A percentile compares a stretch with the other conserved stretches of the same genome.
Conservation (phyloP, 1,140 invertebrate genomes). For the Brachionus calyciflorus region DNA sequence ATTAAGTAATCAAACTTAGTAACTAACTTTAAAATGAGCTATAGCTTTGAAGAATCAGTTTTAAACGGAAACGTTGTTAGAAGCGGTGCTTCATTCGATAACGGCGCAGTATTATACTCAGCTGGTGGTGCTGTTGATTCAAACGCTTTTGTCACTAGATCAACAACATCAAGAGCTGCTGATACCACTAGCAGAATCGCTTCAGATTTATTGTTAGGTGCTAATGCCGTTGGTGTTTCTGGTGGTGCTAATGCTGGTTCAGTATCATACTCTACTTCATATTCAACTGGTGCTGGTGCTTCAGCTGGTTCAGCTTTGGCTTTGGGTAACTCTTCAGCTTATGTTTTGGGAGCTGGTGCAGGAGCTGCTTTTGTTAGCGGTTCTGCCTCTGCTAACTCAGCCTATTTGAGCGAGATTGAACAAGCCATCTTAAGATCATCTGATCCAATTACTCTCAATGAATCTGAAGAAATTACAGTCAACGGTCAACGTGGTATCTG, state of each 20-base stretch:
- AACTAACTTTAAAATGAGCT: neutral
- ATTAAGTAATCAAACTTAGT: no score
- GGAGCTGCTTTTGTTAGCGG: neutral
- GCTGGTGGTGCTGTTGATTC: neutral
- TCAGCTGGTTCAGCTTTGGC: neutral
- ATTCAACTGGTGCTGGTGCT: neutral
- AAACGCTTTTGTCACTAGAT: neutral
- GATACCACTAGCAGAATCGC: neutral
- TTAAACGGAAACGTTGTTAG: neutral
- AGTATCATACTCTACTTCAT: neutral
- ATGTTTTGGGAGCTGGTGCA: neutral
- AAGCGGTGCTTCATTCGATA: neutral
- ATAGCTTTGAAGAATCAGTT: constrained; percentile 1
- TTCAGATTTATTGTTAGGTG: neutral
- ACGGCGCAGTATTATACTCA: neutral
- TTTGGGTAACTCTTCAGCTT: neutral
- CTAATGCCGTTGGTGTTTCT: neutral
- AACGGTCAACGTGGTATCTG: constrained; percentile 45
- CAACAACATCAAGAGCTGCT: neutral
- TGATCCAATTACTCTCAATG: constrained; percentile 20
- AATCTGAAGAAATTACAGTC: constrained; percentile 43
- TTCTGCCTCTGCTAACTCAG: neutral
- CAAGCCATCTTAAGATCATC: constrained; percentile 19
- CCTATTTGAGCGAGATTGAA: constrained; percentile 33
- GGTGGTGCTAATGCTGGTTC: neutral